A percentile compares a stretch with the other conserved stretches of the same genome.
Evolutionary conservation across 2,113 vertebrate genomes (phyloP).

Genomic region (Manacus vitellinus): DNA sequence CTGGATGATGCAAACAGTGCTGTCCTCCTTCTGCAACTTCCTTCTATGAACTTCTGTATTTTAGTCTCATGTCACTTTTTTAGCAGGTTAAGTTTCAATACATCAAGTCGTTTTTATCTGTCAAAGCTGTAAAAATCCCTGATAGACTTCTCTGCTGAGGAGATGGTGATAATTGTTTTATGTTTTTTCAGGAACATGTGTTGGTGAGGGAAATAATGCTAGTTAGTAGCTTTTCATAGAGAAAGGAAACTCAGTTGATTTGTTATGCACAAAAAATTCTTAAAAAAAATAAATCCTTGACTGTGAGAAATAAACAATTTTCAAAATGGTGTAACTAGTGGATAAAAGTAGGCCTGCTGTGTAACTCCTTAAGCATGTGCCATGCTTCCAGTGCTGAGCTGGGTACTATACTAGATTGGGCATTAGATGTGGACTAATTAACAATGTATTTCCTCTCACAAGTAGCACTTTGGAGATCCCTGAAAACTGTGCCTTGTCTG

Average conservation of each 20-base stretch:
- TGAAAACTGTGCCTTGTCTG: background rate
- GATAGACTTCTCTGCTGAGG: background rate
- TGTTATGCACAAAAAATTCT: background rate
- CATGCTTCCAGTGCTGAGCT: background rate
- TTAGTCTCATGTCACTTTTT: background rate
- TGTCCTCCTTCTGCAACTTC: background rate
- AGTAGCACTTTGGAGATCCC: background rate
- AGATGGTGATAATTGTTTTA: background rate
- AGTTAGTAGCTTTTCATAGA: background rate
- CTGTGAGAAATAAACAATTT: background rate
- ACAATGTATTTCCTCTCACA: background rate
- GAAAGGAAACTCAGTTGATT: background rate
- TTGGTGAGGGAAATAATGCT: background rate
- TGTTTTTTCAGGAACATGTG: background rate
- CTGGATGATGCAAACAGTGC: background rate
- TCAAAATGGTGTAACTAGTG: background rate
- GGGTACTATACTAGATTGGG: background rate
- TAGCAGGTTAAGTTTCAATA: background rate
- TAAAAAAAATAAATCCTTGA: background rate
- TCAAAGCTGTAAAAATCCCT: background rate
- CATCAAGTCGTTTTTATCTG: background rate
- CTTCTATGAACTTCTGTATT: background rate
- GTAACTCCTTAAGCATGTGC: background rate
- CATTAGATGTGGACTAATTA: background rate
- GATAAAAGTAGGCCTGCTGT: background rate